These are phyloP conservation scores for Malurus melanocephalus DNA, from an alignment of 2,113 vertebrate species.

Conservation along the genomic window DNA sequence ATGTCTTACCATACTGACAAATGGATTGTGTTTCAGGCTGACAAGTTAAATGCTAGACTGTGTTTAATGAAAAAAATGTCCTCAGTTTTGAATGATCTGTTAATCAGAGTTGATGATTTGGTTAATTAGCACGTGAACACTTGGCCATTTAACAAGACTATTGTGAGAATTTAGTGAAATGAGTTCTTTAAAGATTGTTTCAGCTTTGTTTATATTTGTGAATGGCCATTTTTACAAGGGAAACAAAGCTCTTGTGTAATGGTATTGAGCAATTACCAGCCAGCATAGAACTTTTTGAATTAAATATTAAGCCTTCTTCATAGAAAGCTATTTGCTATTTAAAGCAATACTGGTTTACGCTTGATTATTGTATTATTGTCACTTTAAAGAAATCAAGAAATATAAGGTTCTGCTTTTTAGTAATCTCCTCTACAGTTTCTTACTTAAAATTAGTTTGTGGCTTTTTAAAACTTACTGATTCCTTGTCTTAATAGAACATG, in stretches of 20 bases:
- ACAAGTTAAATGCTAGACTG: conserved; percentile 28
- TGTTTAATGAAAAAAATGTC: conserved; percentile 50
- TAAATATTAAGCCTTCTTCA: background rate
- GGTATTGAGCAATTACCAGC: background rate
- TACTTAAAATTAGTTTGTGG: conserved; percentile 21
- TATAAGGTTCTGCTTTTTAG: background rate
- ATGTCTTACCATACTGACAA: conserved; percentile 49
- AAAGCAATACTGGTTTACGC: background rate
- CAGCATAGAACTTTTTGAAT: background rate
- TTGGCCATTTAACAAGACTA: conserved; percentile 47
- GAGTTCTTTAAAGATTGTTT: background rate
- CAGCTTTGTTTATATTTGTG: background rate
- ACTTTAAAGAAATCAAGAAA: background rate
- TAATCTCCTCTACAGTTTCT: background rate
- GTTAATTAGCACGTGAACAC: conserved; percentile 56
- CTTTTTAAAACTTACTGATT: conserved; percentile 58
- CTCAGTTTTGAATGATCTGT: conserved; percentile 51
- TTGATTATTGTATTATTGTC: background rate
- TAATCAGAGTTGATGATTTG: conserved; percentile 62
- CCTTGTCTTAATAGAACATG: conserved; percentile 52
- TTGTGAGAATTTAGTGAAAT: conserved; percentile 30
- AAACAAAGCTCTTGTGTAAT: background rate
- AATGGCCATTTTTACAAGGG: background rate
- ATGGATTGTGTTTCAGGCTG: conserved; percentile 56
- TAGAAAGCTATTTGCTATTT: background rate